Conservation (phyloP, 2,888 invertebrate genomes). For the Ischnus inquisitorius region DNA sequence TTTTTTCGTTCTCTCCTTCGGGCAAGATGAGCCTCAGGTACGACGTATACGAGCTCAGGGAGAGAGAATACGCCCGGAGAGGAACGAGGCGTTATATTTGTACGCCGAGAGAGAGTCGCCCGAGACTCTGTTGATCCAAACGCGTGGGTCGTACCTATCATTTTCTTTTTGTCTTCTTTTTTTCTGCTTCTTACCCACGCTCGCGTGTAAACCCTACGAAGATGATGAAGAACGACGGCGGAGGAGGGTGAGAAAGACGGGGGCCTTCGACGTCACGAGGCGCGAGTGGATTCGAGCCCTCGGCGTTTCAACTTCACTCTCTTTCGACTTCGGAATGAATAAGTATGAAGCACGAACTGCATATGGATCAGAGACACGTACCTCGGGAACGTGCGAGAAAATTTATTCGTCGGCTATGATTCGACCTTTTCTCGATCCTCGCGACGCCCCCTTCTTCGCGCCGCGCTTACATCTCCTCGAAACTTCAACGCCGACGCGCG, state of each 20-base stretch:
- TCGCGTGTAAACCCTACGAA: conserved; percentile 27
- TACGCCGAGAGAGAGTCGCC: conserved; percentile 37
- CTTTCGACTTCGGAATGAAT: conserved; percentile 44
- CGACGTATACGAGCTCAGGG: conserved; percentile 26
- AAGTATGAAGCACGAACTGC: conserved; percentile 51
- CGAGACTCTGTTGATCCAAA: conserved; percentile 48
- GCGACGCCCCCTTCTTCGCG: too few species aligned
- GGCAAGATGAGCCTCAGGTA: conserved; percentile 47
- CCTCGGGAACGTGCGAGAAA: conserved; percentile 1
- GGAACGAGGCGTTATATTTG: conserved; percentile 47
- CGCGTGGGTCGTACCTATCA: conserved; percentile 53
- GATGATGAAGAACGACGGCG: background rate
- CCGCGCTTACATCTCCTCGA: background rate
- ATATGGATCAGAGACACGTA: conserved; percentile 43
- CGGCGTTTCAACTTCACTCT: conserved; percentile 6
- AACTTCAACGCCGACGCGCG: conserved; percentile 5
- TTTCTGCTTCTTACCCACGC: conserved; percentile 37
- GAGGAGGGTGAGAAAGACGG: conserved; percentile 23
- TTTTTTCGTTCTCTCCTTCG: conserved; percentile 35
- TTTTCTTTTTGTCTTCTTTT: conserved; percentile 43
- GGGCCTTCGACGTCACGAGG: conserved; percentile 29
- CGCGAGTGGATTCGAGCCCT: conserved; percentile 6
- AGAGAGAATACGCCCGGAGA: conserved; percentile 34
- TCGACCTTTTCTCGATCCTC: background rate
- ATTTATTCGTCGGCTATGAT: conserved; percentile 24